Evolutionary conservation across 2,113 vertebrate genomes (phyloP).

Genomic region (Eurystomus gularis): DNA sequence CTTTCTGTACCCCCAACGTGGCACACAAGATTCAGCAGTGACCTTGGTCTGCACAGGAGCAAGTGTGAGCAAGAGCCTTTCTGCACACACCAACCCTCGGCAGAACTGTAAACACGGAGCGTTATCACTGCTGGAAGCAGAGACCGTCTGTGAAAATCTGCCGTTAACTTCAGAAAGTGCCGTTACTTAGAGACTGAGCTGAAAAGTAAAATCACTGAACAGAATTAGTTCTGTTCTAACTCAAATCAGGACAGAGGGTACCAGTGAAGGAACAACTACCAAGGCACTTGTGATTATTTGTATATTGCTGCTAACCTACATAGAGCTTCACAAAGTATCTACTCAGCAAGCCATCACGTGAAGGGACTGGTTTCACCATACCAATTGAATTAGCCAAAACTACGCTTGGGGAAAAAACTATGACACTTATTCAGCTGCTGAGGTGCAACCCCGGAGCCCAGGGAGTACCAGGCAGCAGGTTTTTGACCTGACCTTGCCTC

Average conservation of each 20-base stretch:
- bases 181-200: too few species aligned
- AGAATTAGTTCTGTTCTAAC: too few species aligned
- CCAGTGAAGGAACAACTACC: not conserved
- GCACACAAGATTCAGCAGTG: too few species aligned
- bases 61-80: too few species aligned
- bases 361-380: not conserved
- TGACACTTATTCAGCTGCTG: not conserved
- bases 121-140: too few species aligned
- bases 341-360: not conserved
- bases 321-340: not conserved
- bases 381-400: not conserved
- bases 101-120: too few species aligned
- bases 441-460: not conserved
- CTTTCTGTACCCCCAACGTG: too few species aligned
- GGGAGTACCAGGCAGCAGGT: not conserved
- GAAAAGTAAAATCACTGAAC: too few species aligned
- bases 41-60: too few species aligned
- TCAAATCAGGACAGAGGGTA: not conserved
- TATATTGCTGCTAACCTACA: not conserved
- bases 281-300: not conserved
- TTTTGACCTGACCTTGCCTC: not conserved
- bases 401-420: not conserved
- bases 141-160: too few species aligned
- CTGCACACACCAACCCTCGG: too few species aligned
- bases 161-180: too few species aligned